Evolutionary conservation across 1,140 invertebrate species (phyloP), one percentile per base, ranked within the genome.

Genomic region (Brachionus rubens): DNA sequence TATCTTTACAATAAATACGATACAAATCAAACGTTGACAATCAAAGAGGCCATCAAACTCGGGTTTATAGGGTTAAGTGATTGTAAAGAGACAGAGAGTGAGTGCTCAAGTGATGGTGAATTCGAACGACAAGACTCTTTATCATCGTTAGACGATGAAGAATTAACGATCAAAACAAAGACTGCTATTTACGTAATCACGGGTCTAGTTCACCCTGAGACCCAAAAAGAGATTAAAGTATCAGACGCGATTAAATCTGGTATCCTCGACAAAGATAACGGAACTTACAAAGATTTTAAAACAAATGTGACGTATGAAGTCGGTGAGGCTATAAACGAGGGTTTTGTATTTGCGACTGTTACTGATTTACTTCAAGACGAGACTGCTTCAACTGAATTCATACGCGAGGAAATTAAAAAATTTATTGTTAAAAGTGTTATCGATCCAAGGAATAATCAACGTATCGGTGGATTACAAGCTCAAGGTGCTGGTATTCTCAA

Each of bases 161-260:
- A 77, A 41, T 41, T 77, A 47, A 77, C 76, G 30, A 67, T 77
- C 16, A 48, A 54, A 26, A 77, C 76, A 10, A 77, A 77, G 54
- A 77, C 76, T 10, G 76, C 76, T 0, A 77, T 59, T 7, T 77
- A 77, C 56, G 76, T 77, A 0, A 77, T 77, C n/a, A 77, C 76
- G 1, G 41, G 43, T 16, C 54, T 77, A 16, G 10, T 77, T 3
- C 76, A 77, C 68, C 76, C 76, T 4, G 46, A 43, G 9, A 67
- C 76, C 2, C 76, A 77, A 43, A 48, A 77, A 26, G 76, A 77
- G 33, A 67, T 77, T 6, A 77, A 77, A 68, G 76, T 77, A 19
- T 68, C 46, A 16, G 76, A 77, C 6, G 76, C 76, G 14, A 77
- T 77, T 43, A 41, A 77, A 10, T 28, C 12, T 0, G 76, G 76